These are phyloP conservation scores for Caretta caretta DNA, from an alignment of 2,113 vertebrate species.

Conservation along the genomic window DNA sequence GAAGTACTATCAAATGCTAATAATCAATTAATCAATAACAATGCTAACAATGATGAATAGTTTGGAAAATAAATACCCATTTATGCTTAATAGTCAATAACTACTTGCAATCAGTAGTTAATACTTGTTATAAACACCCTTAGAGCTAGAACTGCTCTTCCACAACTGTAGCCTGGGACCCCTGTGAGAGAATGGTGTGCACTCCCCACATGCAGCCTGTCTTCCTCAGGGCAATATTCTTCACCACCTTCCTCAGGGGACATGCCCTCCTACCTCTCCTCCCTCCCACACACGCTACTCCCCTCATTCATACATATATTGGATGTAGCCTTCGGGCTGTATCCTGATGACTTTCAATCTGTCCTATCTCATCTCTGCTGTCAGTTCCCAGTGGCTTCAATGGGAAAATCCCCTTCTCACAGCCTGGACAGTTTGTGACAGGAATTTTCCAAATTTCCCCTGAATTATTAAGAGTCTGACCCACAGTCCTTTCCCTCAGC, in stretches of 20 bases:
- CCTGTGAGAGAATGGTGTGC: not conserved
- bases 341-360: not conserved
- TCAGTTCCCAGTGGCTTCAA: not conserved
- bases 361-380: not conserved
- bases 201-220: not conserved
- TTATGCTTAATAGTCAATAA: not conserved
- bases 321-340: not conserved
- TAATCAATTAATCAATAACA: not conserved
- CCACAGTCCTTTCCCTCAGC: slow-evolving; percentile 12
- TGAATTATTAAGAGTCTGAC: not conserved
- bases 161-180: not conserved
- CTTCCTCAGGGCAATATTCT: not conserved
- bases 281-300: not conserved
- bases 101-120: not conserved
- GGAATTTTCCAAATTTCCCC: not conserved
- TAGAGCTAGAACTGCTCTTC: not conserved
- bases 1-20: not conserved
- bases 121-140: not conserved
- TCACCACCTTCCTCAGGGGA: not conserved
- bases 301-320: not conserved
- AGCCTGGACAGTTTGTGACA: rapidly evolving
- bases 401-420: not conserved
- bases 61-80: not conserved
- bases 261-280: not conserved
- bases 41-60: not conserved